Evolutionary conservation across 2,888 invertebrate genomes (phyloP), one percentile per base, ranked within the genome.

Genomic region (Antheraea assamensis): DNA sequence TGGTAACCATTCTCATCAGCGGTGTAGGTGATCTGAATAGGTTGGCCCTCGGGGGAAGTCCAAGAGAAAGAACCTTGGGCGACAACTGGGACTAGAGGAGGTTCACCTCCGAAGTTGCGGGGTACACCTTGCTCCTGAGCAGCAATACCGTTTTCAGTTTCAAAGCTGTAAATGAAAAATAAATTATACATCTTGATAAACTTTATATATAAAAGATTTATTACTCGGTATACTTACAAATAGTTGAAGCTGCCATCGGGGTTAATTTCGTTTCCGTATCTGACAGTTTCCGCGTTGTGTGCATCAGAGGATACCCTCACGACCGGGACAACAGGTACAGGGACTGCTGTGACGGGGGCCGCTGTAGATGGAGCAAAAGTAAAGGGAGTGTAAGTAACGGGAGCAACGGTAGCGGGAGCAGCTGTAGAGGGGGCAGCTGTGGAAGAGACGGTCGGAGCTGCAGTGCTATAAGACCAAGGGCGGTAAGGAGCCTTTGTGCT

Each of bases 1-100:
- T 96, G 96, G 94, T 96, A 97, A 75, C 97, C 97, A 77, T 96
- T 95, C 86, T 96, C 96, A 81, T 96, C 96, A 78, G 97, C 96
- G 75, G 95, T 83, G 88, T 96, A 97, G 68, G 90, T 87, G 76
- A 96, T 83, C 31, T 88, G 85, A 80, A 96, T 91, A 21, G 92
- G 92, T 49, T 92, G 85, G 7, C 97, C 96, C 79, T 96, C 96
- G 21, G 96, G 96, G 3, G 95, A 95, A 8, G 92, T 95, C 87
- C 92, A 95, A 70, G 94, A 90, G 91, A 89, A 96, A 4, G 92
- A 89, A 35, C 96, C 96, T 79, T 95, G 92, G n/a, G 92, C 92
- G 72, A 94, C 95, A n/a, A 76, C 83, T 10, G 90, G 84, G 7
- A 73, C 71, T 5, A 84, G 82, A 1, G 90, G 87, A 30, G 91